Base-by-base conservation (phyloP, 2,113 vertebrate genomes). In the Dasypus novemcinctus region DNA sequence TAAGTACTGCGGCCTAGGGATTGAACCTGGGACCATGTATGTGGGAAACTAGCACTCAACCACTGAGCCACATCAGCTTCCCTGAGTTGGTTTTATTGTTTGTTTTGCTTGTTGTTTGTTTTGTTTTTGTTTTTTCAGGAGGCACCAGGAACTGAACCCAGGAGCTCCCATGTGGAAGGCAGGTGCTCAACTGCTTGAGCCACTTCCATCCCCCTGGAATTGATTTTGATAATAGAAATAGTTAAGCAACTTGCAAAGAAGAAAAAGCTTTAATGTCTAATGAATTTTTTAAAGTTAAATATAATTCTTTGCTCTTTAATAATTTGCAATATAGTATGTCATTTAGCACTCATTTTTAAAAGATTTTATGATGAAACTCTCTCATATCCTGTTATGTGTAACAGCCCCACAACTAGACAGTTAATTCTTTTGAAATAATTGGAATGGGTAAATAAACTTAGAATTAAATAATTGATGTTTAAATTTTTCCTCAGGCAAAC, bases 391-490 rank as follows among this genome's bases (percentile, higher is more conserved):
- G 7, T 94, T 76, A 61, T 36, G 4, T 92, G 59, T 87, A 94
- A 72, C 89, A 81, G 87, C 79, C 23, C 49, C 61, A 57, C 64
- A 91, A 76, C 95, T 76, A 74, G 31, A 31, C 38, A 75, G 36
- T 82, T 95, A 76, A 76, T 93, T 90, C 38, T 64, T 89, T 90
- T 94, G 29, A 92, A 91, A 57, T 87, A 72, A 90, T 38, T 88
- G 36, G 7, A 95, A 86, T 95, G 33, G 21, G 89, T 91, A 93
- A 96, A 66, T 84, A 84, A 89, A 52, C 54, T 91, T n/a, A 78
- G 33, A 82, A 64, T 88, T 90, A 87, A 95, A 54, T 61, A 93
- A 90, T 38, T 72, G 52, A 29, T 88, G 36, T 52, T 94, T 63
- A 92, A 92, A 83, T 27, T 87, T 95, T 76, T 81, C n/a, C n/a